These are phyloP conservation scores for Thera obeliscata DNA, from an alignment of 2,888 invertebrate genomes.

Conservation along the genomic window DNA sequence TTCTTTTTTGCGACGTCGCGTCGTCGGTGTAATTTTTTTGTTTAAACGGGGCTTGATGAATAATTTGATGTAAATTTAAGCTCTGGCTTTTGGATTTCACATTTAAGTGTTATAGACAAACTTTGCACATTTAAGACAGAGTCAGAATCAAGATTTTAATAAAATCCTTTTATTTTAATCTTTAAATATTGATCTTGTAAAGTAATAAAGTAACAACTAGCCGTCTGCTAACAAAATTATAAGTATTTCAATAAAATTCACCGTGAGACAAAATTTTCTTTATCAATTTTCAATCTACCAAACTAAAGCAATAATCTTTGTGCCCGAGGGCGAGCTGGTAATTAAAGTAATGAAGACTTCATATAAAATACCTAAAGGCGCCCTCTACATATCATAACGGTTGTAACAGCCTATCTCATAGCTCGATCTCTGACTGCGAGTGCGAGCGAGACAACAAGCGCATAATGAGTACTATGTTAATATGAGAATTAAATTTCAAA, in stretches of 20 bases:
- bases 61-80: background rate
- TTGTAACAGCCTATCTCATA: slow-evolving; percentile 34
- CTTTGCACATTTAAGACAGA: background rate
- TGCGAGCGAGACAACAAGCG: slow-evolving; percentile 33
- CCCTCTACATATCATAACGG: slow-evolving; percentile 44
- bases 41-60: background rate
- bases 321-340: slow-evolving; percentile 40
- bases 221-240: slow-evolving; percentile 26
- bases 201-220: slow-evolving; percentile 3
- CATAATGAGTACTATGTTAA: slow-evolving; percentile 37
- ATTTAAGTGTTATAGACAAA: background rate
- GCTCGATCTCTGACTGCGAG: slow-evolving; percentile 37
- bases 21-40: slow-evolving; percentile 1
- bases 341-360: slow-evolving; percentile 57
- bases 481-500: slow-evolving; percentile 38
- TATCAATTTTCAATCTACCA: slow-evolving; percentile 42
- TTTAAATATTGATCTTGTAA: background rate
- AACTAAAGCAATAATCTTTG: slow-evolving; percentile 38
- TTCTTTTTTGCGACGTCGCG: slow-evolving; percentile 17
- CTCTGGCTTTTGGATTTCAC: background rate
- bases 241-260: slow-evolving; percentile 37
- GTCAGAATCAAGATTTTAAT: background rate
- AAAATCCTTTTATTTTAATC: background rate
- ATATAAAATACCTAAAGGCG: slow-evolving; percentile 49
- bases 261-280: slow-evolving; percentile 38